Evolutionary conservation across 2,888 invertebrate genomes (phyloP), one percentile per base, ranked within the genome.

Genomic region (Apocheima hispidaria): DNA sequence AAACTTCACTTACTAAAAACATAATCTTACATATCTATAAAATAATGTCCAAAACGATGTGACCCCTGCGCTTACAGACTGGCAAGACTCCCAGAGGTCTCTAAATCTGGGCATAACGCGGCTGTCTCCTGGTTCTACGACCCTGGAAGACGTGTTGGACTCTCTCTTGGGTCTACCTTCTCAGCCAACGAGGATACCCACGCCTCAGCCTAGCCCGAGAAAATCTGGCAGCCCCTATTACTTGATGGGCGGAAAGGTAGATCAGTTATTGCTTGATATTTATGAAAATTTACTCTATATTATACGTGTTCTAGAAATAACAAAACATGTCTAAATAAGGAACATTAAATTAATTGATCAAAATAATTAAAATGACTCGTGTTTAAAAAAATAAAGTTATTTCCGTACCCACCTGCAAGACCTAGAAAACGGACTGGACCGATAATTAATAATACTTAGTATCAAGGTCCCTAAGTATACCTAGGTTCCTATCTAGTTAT

Each of bases 121-220:
- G 82, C 95, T 95, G 70, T 96, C 96, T 81, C 96, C 96, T 49
- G 95, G 96, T 80, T 96, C 96, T 74, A 96, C 97, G 63, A 98
- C 98, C 71, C 94, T 98, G 84, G 98, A 98, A 94, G 98, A 98
- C 94, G 98, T 98, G 71, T 94, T 98, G 90, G 97, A 98, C 90
- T 97, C 98, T 70, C 95, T 98, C 74, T 95, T 98, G 89, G 97
- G 98, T 82, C 94, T 97, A 83, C 96, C 97, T 80, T 87, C 91
- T 66, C 92, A 91, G 77, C 94, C 96, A 71, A 95, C 96, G 79
- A 94, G 96, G 84, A 96, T 96, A 82, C 96, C 96, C 77, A 97
- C 97, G 94, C 93, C 93, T 70, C 93, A 93, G 77, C 92, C 92
- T 63, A 93, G 93, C 72, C 93, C 93, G 73, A 87, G 93, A 79